Percentiles rank a stretch among this genome's conserved stretches.
Conservation (phyloP, 2,888 invertebrate genomes). For the Parnassius apollo region DNA sequence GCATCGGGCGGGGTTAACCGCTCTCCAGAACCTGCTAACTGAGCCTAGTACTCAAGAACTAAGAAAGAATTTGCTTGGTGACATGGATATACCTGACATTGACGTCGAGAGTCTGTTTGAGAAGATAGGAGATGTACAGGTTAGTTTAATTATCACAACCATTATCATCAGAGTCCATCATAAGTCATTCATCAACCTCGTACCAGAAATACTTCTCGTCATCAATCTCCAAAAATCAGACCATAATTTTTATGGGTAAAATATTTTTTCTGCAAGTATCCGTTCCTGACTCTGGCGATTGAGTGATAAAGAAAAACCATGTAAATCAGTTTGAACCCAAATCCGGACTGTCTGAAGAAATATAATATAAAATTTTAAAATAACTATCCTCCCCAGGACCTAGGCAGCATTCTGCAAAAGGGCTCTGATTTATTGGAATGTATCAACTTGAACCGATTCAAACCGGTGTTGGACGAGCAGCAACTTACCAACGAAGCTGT, state of each 20-base stretch:
- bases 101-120: constrained; percentile 53
- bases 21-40: constrained; percentile 46
- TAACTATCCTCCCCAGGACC: constrained; percentile 40
- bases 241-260: too few species aligned
- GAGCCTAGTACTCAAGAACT: constrained; percentile 47
- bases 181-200: too few species aligned
- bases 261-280: too few species aligned
- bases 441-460: constrained; percentile 82
- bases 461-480: constrained; percentile 71
- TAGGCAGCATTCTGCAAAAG: constrained; percentile 75
- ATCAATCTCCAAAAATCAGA: too few species aligned
- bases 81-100: constrained; percentile 39
- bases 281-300: too few species aligned
- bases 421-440: constrained; percentile 83
- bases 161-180: too few species aligned
- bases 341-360: too few species aligned
- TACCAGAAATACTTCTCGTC: too few species aligned
- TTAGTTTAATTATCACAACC: constrained; percentile 29
- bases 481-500: constrained; percentile 81
- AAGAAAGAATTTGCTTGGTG: constrained; percentile 42
- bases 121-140: constrained; percentile 56
- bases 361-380: too few species aligned
- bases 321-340: too few species aligned
- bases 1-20: constrained; percentile 54
- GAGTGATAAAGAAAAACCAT: too few species aligned